Evolutionary conservation across 2,797 vertebrate genomes (phyloP).

Genomic region (Rousettus madagascariensis): DNA sequence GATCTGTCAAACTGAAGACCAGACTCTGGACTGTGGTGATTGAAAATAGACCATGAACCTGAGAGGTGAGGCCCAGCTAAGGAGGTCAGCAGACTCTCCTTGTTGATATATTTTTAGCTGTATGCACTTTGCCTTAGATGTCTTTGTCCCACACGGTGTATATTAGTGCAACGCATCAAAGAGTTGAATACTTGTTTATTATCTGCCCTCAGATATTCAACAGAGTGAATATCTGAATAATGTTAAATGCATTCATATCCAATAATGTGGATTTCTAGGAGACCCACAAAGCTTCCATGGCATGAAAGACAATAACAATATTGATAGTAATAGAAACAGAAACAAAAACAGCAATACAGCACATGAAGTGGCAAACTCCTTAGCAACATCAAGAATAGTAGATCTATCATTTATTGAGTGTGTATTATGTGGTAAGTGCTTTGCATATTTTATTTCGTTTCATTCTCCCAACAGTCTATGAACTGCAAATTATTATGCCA

Average conservation of each 20-base stretch:
- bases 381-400: neutral
- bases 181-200: neutral
- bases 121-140: neutral
- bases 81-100: neutral
- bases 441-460: neutral
- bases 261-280: neutral
- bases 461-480: neutral
- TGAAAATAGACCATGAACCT: slow-evolving; percentile 58
- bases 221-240: neutral
- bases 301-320: neutral
- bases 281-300: neutral
- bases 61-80: neutral
- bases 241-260: neutral
- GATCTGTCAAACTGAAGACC: slow-evolving; percentile 36
- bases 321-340: neutral
- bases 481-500: neutral
- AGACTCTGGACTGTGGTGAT: neutral
- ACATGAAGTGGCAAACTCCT: neutral
- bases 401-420: neutral
- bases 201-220: neutral
- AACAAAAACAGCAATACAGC: neutral
- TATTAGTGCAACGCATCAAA: neutral
- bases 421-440: neutral
- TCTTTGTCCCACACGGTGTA: neutral
- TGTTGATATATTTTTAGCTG: neutral